Base-by-base conservation (phyloP, 2,888 invertebrate genomes). In the Rhopalosiphum nymphaeae region DNA sequence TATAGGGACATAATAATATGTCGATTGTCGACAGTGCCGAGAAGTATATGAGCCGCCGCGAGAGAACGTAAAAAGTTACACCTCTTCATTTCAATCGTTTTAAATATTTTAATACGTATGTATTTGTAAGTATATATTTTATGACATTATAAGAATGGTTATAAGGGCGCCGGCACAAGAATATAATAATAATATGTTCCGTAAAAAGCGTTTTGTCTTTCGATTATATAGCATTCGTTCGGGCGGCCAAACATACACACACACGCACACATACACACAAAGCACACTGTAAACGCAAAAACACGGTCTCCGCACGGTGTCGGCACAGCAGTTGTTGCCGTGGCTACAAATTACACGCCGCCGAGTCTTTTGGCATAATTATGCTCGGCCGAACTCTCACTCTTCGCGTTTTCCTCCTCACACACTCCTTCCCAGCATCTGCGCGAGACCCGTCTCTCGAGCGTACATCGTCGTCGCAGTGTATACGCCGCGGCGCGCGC, bases 321-420 rank as follows among this genome's bases (percentile, higher is more conserved):
- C 94, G 90, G 49, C 61, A 61, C 85, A 36, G 94, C 94, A 94
- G 94, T 93, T 94, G 94, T 94, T 94, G 86, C 90, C 94, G 94
- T 90, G 90, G 94, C 94, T 94, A 94, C 94, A 94, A 94, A 94
- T 94, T 94, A 90, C 94, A 90, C 86, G 90, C 90, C 91, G 90
- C 94, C 89, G 89, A 86, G 91, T 94, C 86, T 94, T 94, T 94
- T 61, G 91, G 94, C 86, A 91, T 94, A 94, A 94, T 94, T 94
- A 91, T 91, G 90, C 93, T 49, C 90, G 93, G 85, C 94, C 94
- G 61, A 91, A 93, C 92, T 89, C 92, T 92, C 88, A 78, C 87
- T 86, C 92, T 61, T 61, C 61, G 53, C 87, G 56, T 87, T 87
- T 61, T 86, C 84, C 57, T 57, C 61, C 29, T 36, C 16, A 16